phyloP scores from a whole-genome alignment of 1,140 invertebrate species.

The Chymomyza costata region DNA sequence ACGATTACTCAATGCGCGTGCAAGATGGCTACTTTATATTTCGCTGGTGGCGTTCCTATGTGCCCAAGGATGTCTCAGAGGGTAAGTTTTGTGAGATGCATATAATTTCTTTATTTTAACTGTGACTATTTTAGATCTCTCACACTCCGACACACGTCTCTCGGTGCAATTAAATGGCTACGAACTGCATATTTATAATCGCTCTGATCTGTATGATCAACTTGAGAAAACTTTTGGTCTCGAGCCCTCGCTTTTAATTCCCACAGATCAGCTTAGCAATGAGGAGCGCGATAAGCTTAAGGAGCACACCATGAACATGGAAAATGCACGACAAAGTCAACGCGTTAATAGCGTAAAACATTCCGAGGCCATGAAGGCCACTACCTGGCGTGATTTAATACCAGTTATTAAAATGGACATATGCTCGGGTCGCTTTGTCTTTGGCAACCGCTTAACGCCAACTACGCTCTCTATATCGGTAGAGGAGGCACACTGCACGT shows the following conservation, averaged over 20 bases:
- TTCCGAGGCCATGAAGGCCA: slow-evolving; percentile 85
- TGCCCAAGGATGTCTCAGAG: slow-evolving; percentile 95
- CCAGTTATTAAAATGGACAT: slow-evolving; percentile 98
- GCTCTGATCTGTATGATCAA: slow-evolving; percentile 90
- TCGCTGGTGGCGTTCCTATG: slow-evolving; percentile 96
- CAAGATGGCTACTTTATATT: slow-evolving; percentile 99
- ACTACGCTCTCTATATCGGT: slow-evolving; percentile 94
- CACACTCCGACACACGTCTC: slow-evolving; percentile 94
- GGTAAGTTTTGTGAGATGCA: slow-evolving; percentile 77
- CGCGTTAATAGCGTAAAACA: slow-evolving; percentile 78
- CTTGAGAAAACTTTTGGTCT: slow-evolving; percentile 94
- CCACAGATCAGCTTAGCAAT: slow-evolving; percentile 51
- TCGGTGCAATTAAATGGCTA: slow-evolving; percentile 96
- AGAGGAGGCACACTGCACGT: slow-evolving; percentile 95
- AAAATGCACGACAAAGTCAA: slow-evolving; percentile 79
- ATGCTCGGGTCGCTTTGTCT: slow-evolving; percentile 92
- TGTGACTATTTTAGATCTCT: slow-evolving; percentile 84
- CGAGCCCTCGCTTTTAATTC: slow-evolving; percentile 84
- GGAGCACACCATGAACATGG: slow-evolving; percentile 79
- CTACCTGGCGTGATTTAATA: slow-evolving; percentile 96
- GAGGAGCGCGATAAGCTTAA: slow-evolving; percentile 73
- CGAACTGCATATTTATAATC: slow-evolving; percentile 97
- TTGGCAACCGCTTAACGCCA: slow-evolving; percentile 96
- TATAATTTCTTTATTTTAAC: slow-evolving; percentile 11
- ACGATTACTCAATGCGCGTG: slow-evolving; percentile 94